A percentile compares a stretch with the other conserved stretches of the same genome.
phyloP scores from a whole-genome alignment of 2,797 vertebrate genomes.

The Sebastes goodei region DNA sequence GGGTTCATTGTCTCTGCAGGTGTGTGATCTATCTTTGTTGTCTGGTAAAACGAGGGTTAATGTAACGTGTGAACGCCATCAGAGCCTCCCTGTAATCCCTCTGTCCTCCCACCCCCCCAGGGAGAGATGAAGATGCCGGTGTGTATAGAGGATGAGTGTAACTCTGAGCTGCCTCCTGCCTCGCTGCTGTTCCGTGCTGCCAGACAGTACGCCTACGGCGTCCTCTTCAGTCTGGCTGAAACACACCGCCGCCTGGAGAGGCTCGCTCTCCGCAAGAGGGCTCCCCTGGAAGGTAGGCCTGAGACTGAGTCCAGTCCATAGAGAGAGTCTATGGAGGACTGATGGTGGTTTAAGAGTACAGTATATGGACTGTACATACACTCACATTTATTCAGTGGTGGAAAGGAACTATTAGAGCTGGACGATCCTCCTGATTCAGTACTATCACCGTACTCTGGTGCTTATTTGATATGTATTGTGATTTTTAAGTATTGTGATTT shows the following conservation, averaged over 20 bases:
- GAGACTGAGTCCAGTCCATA: not conserved
- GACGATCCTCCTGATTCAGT: too few relatives aligned
- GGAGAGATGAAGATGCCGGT: slow-evolving; percentile 95
- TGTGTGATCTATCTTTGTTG: not conserved
- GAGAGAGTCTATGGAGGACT: not conserved
- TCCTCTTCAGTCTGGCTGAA: slow-evolving; percentile 93
- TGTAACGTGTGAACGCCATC: not conserved
- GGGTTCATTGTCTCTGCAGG: not conserved
- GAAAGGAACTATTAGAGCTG: not conserved
- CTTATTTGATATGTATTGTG: too few relatives aligned
- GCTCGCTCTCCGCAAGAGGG: slow-evolving; percentile 86
- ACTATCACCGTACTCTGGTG: too few relatives aligned
- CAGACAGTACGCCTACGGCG: slow-evolving; percentile 90
- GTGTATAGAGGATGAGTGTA: slow-evolving; percentile 94
- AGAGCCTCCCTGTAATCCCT: not conserved
- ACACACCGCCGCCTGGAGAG: slow-evolving; percentile 90
- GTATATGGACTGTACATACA: not conserved
- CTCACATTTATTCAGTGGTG: not conserved
- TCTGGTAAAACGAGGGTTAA: not conserved
- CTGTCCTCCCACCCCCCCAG: slow-evolving; percentile 62
- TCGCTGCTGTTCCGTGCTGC: slow-evolving; percentile 90
- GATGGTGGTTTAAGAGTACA: not conserved
- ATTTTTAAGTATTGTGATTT: too few relatives aligned
- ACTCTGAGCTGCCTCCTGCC: slow-evolving; percentile 90
- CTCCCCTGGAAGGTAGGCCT: slow-evolving; percentile 85